Percentiles rank a stretch among this genome's conserved stretches.
These are phyloP conservation scores for Myrmecophaga tridactyla DNA, from an alignment of 2,113 vertebrate genomes.

Conservation along the genomic window DNA sequence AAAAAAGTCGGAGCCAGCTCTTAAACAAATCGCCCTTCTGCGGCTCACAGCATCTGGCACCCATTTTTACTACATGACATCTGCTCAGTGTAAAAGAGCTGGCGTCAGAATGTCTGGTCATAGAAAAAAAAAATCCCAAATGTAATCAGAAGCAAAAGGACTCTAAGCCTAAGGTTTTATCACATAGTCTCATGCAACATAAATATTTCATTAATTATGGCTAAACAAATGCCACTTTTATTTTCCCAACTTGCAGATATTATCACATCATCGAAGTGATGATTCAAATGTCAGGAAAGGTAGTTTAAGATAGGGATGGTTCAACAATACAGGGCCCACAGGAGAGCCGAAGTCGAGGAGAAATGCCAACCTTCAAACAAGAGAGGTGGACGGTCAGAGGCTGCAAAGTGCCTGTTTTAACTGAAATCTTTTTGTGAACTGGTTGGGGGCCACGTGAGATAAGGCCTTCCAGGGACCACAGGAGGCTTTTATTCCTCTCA, in stretches of 20 bases:
- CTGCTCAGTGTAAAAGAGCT: conserved; percentile 89
- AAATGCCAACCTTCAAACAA: conserved; percentile 44
- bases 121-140: conserved; percentile 86
- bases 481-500: conserved; percentile 37
- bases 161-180: conserved; percentile 85
- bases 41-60: conserved; percentile 88
- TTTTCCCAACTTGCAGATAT: conserved; percentile 85
- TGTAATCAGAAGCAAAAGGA: conserved; percentile 88
- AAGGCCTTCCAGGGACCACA: conserved; percentile 33
- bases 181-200: conserved; percentile 84
- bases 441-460: neutral
- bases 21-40: conserved; percentile 90
- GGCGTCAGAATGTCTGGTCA: conserved; percentile 90
- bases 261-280: conserved; percentile 84
- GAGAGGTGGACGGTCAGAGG: conserved; percentile 37
- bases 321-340: conserved; percentile 71
- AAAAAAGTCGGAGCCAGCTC: conserved; percentile 85
- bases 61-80: conserved; percentile 89
- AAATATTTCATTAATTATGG: conserved; percentile 89
- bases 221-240: conserved; percentile 87
- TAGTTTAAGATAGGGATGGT: conserved; percentile 73
- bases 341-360: conserved; percentile 58
- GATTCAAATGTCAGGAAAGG: conserved; percentile 84
- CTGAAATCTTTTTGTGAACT: neutral
- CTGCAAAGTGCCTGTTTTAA: neutral